Base-by-base conservation (phyloP, 2,113 vertebrate species). In the Catharus fuscescens region DNA sequence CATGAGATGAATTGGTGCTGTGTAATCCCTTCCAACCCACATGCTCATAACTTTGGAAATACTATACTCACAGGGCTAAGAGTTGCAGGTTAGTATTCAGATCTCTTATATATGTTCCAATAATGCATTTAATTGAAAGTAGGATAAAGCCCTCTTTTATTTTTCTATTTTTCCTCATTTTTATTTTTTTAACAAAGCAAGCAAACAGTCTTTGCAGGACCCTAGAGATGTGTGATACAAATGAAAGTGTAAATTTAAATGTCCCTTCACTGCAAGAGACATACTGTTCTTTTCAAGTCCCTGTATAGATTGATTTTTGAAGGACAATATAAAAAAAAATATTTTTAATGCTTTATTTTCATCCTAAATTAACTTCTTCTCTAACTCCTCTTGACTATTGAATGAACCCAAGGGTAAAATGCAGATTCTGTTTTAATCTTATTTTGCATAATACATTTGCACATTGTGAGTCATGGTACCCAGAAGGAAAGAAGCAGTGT, bases 361-460 rank as follows among this genome's bases (percentile, higher is more conserved):
- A 89, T 95, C 82, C 57, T 87, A 96, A 97, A 98, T 97, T 97
- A 97, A 86, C 93, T 95, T 72, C 62, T 95, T 93, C 74, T 96
- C 21, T 96, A 95, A 92, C 80, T 96, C 72, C 80, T 94, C 88
- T 90, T 97, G 96, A 97, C 93, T 96, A 94, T 93, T 96, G 80
- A 93, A 95, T 82, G 93, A 97, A 97, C 93, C 94, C 70, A 93
- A 88, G 93, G 95, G 94, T 60, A 97, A 98, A 96, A 97, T 95
- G 92, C 71, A 97, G 93, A 94, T 95, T 95, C 85, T 91, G 66
- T 95, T 97, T 95, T 96, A 95, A 96, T 92, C 70, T 92, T 97
- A 93, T 95, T 98, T 97, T 98, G 96, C 94, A 96, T 97, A 96
- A 94, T 96, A 67, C 72, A 96, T 97, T 97, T 97, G 71, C 72